Evolutionary conservation across 1,140 invertebrate genomes (phyloP).

Genomic region (Hylyphantes graminicola): DNA sequence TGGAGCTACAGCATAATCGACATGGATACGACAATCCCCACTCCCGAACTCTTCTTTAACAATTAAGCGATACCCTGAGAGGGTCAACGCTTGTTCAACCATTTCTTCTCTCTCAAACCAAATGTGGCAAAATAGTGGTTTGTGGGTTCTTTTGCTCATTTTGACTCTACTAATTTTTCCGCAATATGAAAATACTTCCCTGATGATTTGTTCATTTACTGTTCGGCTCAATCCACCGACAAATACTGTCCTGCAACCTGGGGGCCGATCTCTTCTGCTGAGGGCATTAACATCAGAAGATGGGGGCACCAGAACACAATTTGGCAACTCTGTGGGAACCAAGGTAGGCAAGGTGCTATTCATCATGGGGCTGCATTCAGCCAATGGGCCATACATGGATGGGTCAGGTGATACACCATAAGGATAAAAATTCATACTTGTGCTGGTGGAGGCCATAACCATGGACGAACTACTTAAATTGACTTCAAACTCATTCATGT

Average conservation of each 20-base stretch:
- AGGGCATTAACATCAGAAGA: slow-evolving; percentile 84
- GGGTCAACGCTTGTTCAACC: slow-evolving; percentile 87
- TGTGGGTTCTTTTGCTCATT: slow-evolving; percentile 93
- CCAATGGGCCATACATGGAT: background rate
- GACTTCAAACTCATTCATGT: no score
- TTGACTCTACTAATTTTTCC: slow-evolving; percentile 91
- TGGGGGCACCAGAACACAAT: slow-evolving; percentile 86
- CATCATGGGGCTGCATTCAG: background rate
- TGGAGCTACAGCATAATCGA: slow-evolving; percentile 93
- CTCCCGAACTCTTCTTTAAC: slow-evolving; percentile 82
- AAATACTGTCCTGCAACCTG: slow-evolving; percentile 92
- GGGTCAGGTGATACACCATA: background rate
- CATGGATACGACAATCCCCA: slow-evolving; percentile 88
- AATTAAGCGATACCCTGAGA: slow-evolving; percentile 93
- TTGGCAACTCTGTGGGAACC: slow-evolving; percentile 73
- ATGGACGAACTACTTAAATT: background rate
- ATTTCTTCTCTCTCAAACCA: slow-evolving; percentile 86
- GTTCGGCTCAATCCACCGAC: slow-evolving; percentile 95
- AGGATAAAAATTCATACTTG: background rate
- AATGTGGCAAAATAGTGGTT: slow-evolving; percentile 97
- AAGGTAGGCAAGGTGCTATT: background rate
- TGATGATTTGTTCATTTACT: slow-evolving; percentile 85
- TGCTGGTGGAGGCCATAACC: background rate
- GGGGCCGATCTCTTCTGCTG: slow-evolving; percentile 83
- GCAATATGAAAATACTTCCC: slow-evolving; percentile 90